Conservation (phyloP, 2,888 invertebrate species). For the Hydropsyche betteni region DNA sequence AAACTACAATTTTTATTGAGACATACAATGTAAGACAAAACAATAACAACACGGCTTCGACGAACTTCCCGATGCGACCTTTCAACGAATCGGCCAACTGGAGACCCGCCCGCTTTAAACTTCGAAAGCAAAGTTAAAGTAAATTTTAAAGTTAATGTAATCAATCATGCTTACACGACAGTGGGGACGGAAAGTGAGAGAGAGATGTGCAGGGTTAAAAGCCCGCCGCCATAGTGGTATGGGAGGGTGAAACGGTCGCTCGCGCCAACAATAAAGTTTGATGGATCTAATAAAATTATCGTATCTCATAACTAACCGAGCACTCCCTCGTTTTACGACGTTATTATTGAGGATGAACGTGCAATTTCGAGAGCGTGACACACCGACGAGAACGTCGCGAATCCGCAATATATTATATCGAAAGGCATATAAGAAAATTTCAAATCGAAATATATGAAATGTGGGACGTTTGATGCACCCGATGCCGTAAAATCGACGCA, state of each 20-base stretch:
- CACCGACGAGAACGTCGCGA: not conserved
- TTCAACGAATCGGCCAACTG: not conserved
- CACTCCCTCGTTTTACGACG: constrained; percentile 14
- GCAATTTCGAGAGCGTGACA: not conserved
- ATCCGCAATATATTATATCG: not conserved
- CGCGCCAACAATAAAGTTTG: constrained; percentile 22
- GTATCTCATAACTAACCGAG: constrained; percentile 22
- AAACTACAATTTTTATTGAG: not conserved
- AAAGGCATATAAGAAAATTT: too few species aligned
- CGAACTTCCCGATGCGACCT: not conserved
- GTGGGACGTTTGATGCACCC: not conserved
- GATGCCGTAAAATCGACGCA: constrained; percentile 7
- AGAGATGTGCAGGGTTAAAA: constrained; percentile 9
- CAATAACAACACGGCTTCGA: not conserved
- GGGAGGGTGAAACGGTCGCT: constrained; percentile 1
- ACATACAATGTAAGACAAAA: not conserved
- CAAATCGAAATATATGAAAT: too few species aligned
- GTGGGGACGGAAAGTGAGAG: not conserved
- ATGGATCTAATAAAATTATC: constrained; percentile 33
- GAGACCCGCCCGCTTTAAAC: not conserved
- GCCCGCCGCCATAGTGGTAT: constrained; percentile 2
- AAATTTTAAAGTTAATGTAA: constrained; percentile 29
- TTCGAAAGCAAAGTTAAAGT: constrained; percentile 15
- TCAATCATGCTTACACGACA: constrained; percentile 31
- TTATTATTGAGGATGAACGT: constrained; percentile 22